Conservation (phyloP, 2,888 invertebrate genomes). For the Drosophila atripex region DNA sequence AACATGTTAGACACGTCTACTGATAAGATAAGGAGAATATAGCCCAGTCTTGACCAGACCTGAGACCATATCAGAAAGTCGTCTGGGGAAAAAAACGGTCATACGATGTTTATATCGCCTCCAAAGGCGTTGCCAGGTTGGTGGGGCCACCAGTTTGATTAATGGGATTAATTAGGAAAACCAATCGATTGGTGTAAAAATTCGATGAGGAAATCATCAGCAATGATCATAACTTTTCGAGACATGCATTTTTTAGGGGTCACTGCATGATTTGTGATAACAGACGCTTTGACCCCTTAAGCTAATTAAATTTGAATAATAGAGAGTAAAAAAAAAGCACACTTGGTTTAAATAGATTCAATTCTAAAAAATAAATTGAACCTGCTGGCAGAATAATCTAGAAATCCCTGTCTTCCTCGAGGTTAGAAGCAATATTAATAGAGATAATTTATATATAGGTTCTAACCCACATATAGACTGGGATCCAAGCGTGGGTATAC, state of each 20-base stretch:
- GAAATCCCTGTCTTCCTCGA: not conserved
- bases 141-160: constrained; percentile 5
- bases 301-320: constrained; percentile 9
- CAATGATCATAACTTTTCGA: not conserved
- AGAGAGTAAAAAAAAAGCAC: not conserved
- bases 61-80: constrained; percentile 17
- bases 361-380: not conserved
- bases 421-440: not conserved
- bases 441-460: not conserved
- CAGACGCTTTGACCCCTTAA: not conserved
- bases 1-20: constrained; percentile 16
- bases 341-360: constrained; percentile 7
- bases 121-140: constrained; percentile 11
- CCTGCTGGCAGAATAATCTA: not conserved
- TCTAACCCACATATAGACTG: not conserved
- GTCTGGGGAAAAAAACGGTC: constrained; percentile 31
- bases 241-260: constrained; percentile 16
- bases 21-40: constrained; percentile 34
- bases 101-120: constrained; percentile 24
- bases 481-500: not conserved
- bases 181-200: constrained; percentile 2
- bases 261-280: constrained; percentile 12
- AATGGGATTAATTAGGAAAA: constrained; percentile 24
- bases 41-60: constrained; percentile 9
- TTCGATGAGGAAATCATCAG: not conserved